Conservation (phyloP, 1,140 invertebrate species). For the Zaprionus capensis region DNA sequence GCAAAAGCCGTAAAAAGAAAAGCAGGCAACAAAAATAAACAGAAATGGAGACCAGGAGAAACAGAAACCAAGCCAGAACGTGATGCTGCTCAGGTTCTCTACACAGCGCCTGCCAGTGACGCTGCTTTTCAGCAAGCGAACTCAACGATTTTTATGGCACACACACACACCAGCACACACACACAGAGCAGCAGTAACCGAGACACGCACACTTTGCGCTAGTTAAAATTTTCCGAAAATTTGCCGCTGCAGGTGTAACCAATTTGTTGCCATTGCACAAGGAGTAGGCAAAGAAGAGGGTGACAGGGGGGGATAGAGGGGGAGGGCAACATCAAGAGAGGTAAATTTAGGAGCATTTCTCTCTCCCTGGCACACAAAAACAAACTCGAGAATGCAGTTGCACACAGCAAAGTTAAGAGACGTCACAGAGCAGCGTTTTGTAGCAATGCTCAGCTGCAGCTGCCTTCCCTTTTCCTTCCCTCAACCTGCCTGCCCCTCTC, state of each 20-base stretch:
- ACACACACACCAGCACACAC: slow-evolving; percentile 4
- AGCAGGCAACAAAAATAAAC: slow-evolving; percentile 35
- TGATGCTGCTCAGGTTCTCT: slow-evolving; percentile 4
- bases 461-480: no score
- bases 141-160: slow-evolving; percentile 46
- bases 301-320: not conserved
- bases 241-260: slow-evolving; percentile 58
- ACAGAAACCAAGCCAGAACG: slow-evolving; percentile 55
- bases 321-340: not conserved
- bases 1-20: slow-evolving; percentile 68
- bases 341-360: not conserved
- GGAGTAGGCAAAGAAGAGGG: not conserved
- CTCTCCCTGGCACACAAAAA: not conserved
- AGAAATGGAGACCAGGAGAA: slow-evolving; percentile 39
- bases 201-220: slow-evolving; percentile 36
- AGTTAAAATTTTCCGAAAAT: slow-evolving; percentile 73
- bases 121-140: slow-evolving; percentile 55
- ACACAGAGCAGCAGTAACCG: not conserved
- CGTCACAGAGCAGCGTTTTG: slow-evolving; percentile 16
- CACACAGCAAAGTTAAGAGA: slow-evolving; percentile 31
- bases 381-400: slow-evolving; percentile 35
- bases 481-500: not conserved
- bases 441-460: not conserved
- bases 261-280: slow-evolving; percentile 52
- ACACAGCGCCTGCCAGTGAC: slow-evolving; percentile 28